Conservation (phyloP, 1,140 invertebrate genomes). For the Nephila pilipes region DNA sequence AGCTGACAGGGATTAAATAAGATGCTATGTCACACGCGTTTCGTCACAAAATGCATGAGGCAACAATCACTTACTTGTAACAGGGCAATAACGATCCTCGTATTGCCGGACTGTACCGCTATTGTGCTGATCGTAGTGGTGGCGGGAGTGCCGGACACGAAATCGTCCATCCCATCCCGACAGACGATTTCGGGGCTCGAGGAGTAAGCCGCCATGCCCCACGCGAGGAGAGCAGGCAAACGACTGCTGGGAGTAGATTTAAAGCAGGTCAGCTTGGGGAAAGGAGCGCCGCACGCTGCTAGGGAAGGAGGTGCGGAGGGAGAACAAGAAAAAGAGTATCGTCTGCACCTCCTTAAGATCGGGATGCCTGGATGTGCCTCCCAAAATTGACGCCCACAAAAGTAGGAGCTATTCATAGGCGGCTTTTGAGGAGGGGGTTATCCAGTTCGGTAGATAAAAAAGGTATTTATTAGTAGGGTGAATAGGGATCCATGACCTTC, state of each 20-base stretch:
- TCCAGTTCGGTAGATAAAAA: background rate
- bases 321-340: background rate
- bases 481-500: background rate
- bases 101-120: constrained; percentile 92
- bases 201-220: constrained; percentile 55
- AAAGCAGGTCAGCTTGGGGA: constrained; percentile 53
- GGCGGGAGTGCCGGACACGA: constrained; percentile 74
- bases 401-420: constrained; percentile 51
- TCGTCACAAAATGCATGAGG: background rate
- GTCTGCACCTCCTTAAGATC: constrained; percentile 29
- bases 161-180: background rate
- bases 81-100: constrained; percentile 93
- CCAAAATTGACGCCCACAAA: background rate
- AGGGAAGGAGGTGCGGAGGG: constrained; percentile 21
- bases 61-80: constrained; percentile 88
- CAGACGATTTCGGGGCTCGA: constrained; percentile 64
- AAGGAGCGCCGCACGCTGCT: constrained; percentile 1
- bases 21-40: background rate
- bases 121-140: constrained; percentile 95
- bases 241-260: constrained; percentile 40
- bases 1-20: background rate
- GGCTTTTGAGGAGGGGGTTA: background rate
- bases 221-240: constrained; percentile 44
- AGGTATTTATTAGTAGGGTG: background rate
- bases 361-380: background rate